These are phyloP conservation scores for Chrysomela aeneicollis DNA, from an alignment of 2,888 invertebrate species.

Conservation along the genomic window DNA sequence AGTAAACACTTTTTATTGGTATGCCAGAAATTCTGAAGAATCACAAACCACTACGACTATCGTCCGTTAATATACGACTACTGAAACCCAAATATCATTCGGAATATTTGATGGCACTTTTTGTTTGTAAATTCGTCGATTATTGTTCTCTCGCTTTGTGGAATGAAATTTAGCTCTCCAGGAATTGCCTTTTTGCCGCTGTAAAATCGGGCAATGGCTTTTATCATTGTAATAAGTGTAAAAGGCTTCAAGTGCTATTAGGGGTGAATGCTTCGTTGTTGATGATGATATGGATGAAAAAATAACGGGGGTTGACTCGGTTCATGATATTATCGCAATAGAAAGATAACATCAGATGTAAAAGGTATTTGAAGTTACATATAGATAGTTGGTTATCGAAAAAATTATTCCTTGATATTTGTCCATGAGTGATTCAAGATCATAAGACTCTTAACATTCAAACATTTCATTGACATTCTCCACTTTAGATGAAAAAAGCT, in stretches of 20 bases:
- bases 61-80: not conserved
- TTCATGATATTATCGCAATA: too few relatives aligned
- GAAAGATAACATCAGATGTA: too few relatives aligned
- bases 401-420: too few relatives aligned
- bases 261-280: not conserved
- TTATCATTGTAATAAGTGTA: not conserved
- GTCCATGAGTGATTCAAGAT: too few relatives aligned
- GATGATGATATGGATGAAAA: not conserved
- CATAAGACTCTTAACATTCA: too few relatives aligned
- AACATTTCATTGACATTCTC: too few relatives aligned
- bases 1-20: not conserved
- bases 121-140: not conserved
- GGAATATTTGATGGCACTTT: slow-evolving; percentile 1
- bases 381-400: too few relatives aligned
- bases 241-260: not conserved
- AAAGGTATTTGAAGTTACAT: too few relatives aligned
- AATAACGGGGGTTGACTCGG: not conserved
- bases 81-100: not conserved
- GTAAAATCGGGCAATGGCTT: not conserved
- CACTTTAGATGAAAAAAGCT: too few relatives aligned
- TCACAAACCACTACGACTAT: not conserved
- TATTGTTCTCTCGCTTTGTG: not conserved
- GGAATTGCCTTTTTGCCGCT: not conserved
- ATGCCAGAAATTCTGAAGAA: not conserved
- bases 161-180: not conserved